Evolutionary conservation across 2,113 vertebrate genomes (phyloP), one percentile per base, ranked within the genome.

Genomic region (Chionodraco myersi): DNA sequence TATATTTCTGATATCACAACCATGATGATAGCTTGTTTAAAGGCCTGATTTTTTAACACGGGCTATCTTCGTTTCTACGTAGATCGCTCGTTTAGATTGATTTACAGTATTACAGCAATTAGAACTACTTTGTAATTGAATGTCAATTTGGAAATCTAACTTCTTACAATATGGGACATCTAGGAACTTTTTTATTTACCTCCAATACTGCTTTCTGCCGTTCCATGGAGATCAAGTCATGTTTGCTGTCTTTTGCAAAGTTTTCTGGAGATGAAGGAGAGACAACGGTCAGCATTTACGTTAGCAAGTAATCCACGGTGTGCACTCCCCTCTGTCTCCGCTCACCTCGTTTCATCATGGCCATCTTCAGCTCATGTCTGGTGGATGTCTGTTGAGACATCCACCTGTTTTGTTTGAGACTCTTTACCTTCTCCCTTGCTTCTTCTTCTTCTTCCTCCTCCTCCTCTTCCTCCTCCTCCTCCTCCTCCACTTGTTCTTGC

Each of bases 191-290:
- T 41, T 1, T 1, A 56, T 77, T 93, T 92, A 99, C 98, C 97
- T 99, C 95, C 57, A 98, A 79, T 56, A 96, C 95, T 74, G 97
- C 97, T 77, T 96, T 94, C 75, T 97, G 94, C 16, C 96, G 94
- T 80, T 95, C 95, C 90, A 95, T 93, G 30, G 87, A 51, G 54
- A 97, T 83, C 48, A 96, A 96, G 70, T 94, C 91, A 51, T 60
- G 69, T 11, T 95, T 89, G 60, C 86, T 94, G 54, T 96, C 94
- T 74, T 90, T 95, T 48, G 92, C 88, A 34, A 93, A 0, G n/a
- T 92, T 91, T 77, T 96, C 97, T 99, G 87, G n/a, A 79, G 66
- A 11, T 74, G 69, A 6, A 74, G 21, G 11, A 67, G 15, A 72
- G 14, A 73, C 10, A 26, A 18, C 1, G 10, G 5, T 52, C 8